These are phyloP conservation scores for Drosophila acutilabella DNA, from an alignment of 2,888 invertebrate genomes.

Conservation along the genomic window DNA sequence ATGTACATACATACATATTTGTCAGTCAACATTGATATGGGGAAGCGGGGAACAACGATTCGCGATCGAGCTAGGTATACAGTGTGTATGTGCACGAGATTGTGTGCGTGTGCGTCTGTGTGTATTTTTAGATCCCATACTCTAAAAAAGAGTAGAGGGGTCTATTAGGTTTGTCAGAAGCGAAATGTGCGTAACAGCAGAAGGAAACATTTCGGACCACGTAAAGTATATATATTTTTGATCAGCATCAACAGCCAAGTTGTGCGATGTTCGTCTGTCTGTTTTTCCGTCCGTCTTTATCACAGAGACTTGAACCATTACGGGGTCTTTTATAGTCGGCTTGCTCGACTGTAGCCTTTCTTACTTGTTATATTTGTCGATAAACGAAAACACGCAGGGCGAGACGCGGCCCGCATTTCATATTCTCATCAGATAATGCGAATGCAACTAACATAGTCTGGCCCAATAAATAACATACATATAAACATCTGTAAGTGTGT, in stretches of 20 bases:
- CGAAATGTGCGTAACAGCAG: too few species aligned
- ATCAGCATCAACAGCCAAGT: too few species aligned
- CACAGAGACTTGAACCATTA: too few species aligned
- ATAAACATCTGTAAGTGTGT: too few species aligned
- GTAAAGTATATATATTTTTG: too few species aligned
- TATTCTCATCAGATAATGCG: slow-evolving; percentile 20
- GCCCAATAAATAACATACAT: slow-evolving; percentile 17
- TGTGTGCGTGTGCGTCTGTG: neutral
- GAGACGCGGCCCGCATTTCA: slow-evolving; percentile 23
- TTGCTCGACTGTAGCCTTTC: too few species aligned
- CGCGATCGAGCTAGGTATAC: slow-evolving; percentile 51
- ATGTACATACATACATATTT: slow-evolving; percentile 20
- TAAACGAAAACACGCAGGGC: slow-evolving; percentile 34
- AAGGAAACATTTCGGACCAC: too few species aligned
- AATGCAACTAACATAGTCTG: slow-evolving; percentile 13
- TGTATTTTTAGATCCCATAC: neutral
- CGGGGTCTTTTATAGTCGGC: too few species aligned
- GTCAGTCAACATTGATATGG: slow-evolving; percentile 17
- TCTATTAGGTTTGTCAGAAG: too few species aligned
- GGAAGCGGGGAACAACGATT: slow-evolving; percentile 33
- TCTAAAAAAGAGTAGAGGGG: too few species aligned
- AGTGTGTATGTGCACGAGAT: neutral
- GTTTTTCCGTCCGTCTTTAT: too few species aligned
- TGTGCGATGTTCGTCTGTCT: too few species aligned
- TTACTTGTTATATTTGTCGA: slow-evolving; percentile 11